Percentiles rank a stretch among this genome's conserved stretches.
These are phyloP conservation scores for Pseudococcus longispinus DNA, from an alignment of 2,888 invertebrate species.

Conservation along the genomic window DNA sequence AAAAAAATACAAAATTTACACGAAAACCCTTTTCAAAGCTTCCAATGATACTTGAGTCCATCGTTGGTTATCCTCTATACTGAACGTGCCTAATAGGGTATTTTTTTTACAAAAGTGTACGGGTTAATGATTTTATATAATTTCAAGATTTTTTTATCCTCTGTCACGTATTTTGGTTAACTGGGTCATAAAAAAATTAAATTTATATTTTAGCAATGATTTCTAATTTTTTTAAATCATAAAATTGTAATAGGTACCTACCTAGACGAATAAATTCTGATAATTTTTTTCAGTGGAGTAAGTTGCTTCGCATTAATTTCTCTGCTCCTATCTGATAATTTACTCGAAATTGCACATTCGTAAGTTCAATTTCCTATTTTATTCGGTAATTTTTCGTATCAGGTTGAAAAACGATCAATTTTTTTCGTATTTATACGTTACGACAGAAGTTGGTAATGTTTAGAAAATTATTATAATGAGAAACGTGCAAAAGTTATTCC, in stretches of 20 bases:
- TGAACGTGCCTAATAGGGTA: slow-evolving; percentile 15
- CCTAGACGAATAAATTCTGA: no score
- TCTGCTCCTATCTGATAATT: background rate
- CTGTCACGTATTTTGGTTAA: background rate
- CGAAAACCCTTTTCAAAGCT: background rate
- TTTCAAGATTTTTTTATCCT: background rate
- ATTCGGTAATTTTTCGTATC: background rate
- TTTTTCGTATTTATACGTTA: background rate
- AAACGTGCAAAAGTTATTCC: background rate
- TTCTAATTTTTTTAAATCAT: background rate
- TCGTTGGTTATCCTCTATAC: background rate
- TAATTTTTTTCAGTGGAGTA: no score
- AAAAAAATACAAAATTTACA: background rate
- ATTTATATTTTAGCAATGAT: background rate
- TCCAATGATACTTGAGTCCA: background rate
- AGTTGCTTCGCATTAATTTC: no score
- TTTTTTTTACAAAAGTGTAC: background rate
- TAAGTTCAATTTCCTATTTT: background rate
- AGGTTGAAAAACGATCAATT: background rate
- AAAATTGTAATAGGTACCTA: no score
- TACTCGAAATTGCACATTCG: background rate
- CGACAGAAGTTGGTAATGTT: background rate
- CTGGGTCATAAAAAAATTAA: background rate
- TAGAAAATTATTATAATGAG: slow-evolving; percentile 17
- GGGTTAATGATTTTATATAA: slow-evolving; percentile 12